A percentile compares a stretch with the other conserved stretches of the same genome.
phyloP scores from a whole-genome alignment of 2,888 invertebrate genomes.

The Drosophila histrio region DNA sequence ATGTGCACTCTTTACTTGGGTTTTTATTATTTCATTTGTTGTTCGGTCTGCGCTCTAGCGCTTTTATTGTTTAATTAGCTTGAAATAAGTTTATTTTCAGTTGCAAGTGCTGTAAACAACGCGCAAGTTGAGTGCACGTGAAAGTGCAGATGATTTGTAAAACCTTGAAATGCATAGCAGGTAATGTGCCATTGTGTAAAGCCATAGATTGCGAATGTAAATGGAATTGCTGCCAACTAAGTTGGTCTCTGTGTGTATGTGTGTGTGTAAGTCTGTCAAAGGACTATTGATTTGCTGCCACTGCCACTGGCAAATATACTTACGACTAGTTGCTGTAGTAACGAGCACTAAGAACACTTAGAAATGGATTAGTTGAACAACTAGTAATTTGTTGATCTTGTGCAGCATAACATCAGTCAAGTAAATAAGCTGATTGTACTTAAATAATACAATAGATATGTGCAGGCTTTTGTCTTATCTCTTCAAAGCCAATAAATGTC shows the following conservation, averaged over 20 bases:
- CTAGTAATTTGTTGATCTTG: slow-evolving; percentile 18
- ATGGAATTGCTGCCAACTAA: slow-evolving; percentile 10
- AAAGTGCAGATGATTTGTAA: slow-evolving; percentile 65
- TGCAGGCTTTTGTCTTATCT: background rate
- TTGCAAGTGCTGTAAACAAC: slow-evolving; percentile 74
- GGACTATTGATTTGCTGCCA: slow-evolving; percentile 30
- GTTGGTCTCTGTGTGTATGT: background rate
- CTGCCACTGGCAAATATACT: slow-evolving; percentile 30
- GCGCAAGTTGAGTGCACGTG: slow-evolving; percentile 47
- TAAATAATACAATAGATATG: background rate
- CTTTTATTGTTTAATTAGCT: slow-evolving; percentile 78
- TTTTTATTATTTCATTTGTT: slow-evolving; percentile 49
- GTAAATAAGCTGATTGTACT: slow-evolving; percentile 8
- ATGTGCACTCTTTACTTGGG: background rate
- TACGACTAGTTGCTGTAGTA: slow-evolving; percentile 27
- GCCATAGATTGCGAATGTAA: slow-evolving; percentile 45
- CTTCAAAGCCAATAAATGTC: background rate
- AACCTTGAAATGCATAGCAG: slow-evolving; percentile 60
- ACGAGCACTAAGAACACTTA: slow-evolving; percentile 13
- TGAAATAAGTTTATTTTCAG: slow-evolving; percentile 80
- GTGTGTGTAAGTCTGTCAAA: slow-evolving; percentile 12
- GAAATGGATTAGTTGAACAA: slow-evolving; percentile 20
- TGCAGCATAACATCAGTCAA: slow-evolving; percentile 13
- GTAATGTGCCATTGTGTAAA: slow-evolving; percentile 46
- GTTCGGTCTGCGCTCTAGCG: slow-evolving; percentile 35